phyloP scores from a whole-genome alignment of 2,888 invertebrate genomes.

The Scaptomyza caliginosa region DNA sequence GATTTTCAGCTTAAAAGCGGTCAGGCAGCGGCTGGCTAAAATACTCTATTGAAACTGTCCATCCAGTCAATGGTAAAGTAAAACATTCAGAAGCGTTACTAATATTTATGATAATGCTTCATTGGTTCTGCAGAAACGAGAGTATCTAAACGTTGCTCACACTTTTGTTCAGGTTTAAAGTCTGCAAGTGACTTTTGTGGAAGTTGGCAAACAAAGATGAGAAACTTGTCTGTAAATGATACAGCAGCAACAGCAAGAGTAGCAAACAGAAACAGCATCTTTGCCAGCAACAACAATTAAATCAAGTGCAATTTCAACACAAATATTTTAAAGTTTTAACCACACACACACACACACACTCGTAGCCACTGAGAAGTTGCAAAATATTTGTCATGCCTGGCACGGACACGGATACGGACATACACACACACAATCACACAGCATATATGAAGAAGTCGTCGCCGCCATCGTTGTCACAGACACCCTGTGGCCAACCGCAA shows the following conservation, averaged over 20 bases:
- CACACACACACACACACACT: constrained; percentile 34
- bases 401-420: constrained; percentile 56
- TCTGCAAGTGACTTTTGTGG: constrained; percentile 64
- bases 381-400: constrained; percentile 76
- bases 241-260: constrained; percentile 38
- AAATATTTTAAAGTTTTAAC: constrained; percentile 73
- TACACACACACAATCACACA: constrained; percentile 8
- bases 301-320: constrained; percentile 76
- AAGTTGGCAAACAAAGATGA: constrained; percentile 58
- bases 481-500: constrained; percentile 79
- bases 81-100: too few relatives aligned
- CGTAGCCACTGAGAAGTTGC: constrained; percentile 63
- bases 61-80: neutral
- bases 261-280: constrained; percentile 18
- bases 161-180: constrained; percentile 21
- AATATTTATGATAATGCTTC: too few relatives aligned
- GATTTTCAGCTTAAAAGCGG: constrained; percentile 69
- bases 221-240: constrained; percentile 67
- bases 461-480: constrained; percentile 64
- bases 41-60: constrained; percentile 8
- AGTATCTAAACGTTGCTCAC: neutral
- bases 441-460: constrained; percentile 45
- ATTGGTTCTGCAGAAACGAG: neutral
- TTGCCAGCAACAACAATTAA: constrained; percentile 69
- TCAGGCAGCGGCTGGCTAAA: constrained; percentile 11